A percentile compares a stretch with the other conserved stretches of the same genome.
Conservation (phyloP, 2,888 invertebrate species). For the Hirtodrosophila confusa region DNA sequence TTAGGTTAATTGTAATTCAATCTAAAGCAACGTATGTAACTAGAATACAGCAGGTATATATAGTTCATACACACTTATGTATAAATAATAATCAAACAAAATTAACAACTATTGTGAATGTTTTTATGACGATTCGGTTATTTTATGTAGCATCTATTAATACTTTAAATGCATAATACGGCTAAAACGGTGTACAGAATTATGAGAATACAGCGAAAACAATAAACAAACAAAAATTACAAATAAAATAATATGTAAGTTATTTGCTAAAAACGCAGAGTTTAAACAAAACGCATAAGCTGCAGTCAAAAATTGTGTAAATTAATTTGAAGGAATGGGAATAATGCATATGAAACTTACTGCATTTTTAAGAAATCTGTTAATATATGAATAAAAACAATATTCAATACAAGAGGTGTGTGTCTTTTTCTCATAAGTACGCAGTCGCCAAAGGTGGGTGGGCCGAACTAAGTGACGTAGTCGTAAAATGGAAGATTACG, state of each 20-base stretch:
- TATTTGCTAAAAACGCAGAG: conserved; percentile 54
- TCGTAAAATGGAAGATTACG: conserved; percentile 57
- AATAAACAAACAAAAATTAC: conserved; percentile 33
- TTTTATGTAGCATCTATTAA: conserved; percentile 42
- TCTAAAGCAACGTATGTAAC: conserved; percentile 45
- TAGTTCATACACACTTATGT: conserved; percentile 27
- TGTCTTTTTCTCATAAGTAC: not conserved
- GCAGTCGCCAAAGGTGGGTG: not conserved
- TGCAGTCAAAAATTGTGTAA: conserved; percentile 61
- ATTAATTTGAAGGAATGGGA: conserved; percentile 48
- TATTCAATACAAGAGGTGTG: conserved; percentile 21
- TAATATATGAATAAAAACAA: conserved; percentile 80
- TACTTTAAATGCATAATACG: conserved; percentile 25
- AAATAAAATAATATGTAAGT: conserved; percentile 47
- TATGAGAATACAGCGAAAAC: conserved; percentile 29
- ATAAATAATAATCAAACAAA: conserved; percentile 22
- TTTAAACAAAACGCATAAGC: conserved; percentile 42
- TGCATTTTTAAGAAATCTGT: conserved; percentile 83
- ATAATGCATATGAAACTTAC: conserved; percentile 75
- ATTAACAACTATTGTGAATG: conserved; percentile 63
- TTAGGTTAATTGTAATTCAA: conserved; percentile 62
- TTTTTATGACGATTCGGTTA: conserved; percentile 55
- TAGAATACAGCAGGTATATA: conserved; percentile 39
- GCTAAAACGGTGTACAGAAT: conserved; percentile 39
- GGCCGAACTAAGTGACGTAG: conserved; percentile 34